Evolutionary conservation across 2,797 vertebrate genomes (phyloP).

Genomic region (Eutrigla gurnardus): DNA sequence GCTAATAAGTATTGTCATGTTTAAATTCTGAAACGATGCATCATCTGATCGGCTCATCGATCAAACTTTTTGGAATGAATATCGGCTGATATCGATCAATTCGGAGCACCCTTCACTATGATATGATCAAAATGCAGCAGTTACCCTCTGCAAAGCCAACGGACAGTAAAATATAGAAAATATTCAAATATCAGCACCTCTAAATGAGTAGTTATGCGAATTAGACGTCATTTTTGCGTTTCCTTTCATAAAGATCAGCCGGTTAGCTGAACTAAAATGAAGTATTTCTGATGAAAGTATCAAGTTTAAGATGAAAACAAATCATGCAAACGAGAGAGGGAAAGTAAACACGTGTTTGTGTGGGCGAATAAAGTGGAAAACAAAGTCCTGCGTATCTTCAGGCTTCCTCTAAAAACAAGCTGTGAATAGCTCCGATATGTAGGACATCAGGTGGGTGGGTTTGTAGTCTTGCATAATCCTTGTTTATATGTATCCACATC

Average conservation of each 20-base stretch:
- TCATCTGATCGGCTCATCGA: no score
- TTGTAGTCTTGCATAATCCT: conserved; percentile 46
- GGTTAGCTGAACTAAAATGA: background rate
- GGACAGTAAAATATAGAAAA: background rate
- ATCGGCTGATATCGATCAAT: no score
- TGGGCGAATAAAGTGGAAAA: conserved; percentile 46
- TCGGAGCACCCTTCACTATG: no score
- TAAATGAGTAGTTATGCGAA: no score
- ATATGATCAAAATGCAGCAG: no score
- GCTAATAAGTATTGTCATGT: no score
- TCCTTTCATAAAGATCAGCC: no score
- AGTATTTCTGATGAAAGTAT: background rate
- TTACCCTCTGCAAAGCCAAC: background rate
- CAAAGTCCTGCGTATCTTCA: conserved; percentile 36
- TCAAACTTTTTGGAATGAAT: no score
- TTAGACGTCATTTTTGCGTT: no score
- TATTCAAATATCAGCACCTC: no score
- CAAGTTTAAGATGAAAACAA: background rate
- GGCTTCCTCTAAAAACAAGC: conserved; percentile 39
- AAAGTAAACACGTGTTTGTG: conserved; percentile 21
- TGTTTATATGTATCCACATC: conserved; percentile 51
- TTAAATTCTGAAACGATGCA: no score
- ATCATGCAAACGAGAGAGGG: background rate
- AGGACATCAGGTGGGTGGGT: conserved; percentile 64
- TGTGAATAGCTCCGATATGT: conserved; percentile 53